phyloP scores from a whole-genome alignment of 2,888 invertebrate genomes.

The Gymnocheta viridis region DNA sequence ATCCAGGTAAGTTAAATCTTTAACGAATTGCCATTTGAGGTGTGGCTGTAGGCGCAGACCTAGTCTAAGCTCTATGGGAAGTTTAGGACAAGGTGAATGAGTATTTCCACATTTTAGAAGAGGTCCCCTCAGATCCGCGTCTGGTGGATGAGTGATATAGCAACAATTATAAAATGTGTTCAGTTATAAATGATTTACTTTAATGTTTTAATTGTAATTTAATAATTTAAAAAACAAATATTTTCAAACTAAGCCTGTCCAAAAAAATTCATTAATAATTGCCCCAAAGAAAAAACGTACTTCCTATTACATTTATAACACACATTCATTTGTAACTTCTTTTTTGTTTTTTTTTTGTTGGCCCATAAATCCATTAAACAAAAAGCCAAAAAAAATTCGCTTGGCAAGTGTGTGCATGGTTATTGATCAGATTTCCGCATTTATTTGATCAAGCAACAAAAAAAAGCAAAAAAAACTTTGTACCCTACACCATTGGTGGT shows the following conservation, averaged over 20 bases:
- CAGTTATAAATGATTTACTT: no score
- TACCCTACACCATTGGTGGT: neutral
- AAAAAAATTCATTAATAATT: neutral
- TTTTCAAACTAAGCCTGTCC: neutral
- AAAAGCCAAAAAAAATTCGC: neutral
- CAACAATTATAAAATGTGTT: no score
- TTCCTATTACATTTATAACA: slow-evolving; percentile 36
- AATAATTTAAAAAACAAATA: neutral
- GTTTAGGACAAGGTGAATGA: no score
- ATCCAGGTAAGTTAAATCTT: slow-evolving; percentile 52
- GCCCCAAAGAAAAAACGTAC: neutral
- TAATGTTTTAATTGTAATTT: neutral
- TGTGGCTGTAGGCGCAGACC: no score
- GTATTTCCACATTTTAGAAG: no score
- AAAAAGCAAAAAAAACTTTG: neutral
- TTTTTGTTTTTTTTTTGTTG: no score
- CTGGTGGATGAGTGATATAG: no score
- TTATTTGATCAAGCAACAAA: slow-evolving; percentile 55
- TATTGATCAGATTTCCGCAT: slow-evolving; percentile 59
- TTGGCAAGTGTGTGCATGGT: neutral
- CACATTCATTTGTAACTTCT: neutral
- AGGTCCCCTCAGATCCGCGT: no score
- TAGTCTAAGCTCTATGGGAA: no score
- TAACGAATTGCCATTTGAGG: neutral
- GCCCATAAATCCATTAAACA: neutral